These are phyloP conservation scores for Geodia barretti DNA, from an alignment of 37 sponge, comb jelly and placozoan genomes.

Conservation along the genomic window DNA sequence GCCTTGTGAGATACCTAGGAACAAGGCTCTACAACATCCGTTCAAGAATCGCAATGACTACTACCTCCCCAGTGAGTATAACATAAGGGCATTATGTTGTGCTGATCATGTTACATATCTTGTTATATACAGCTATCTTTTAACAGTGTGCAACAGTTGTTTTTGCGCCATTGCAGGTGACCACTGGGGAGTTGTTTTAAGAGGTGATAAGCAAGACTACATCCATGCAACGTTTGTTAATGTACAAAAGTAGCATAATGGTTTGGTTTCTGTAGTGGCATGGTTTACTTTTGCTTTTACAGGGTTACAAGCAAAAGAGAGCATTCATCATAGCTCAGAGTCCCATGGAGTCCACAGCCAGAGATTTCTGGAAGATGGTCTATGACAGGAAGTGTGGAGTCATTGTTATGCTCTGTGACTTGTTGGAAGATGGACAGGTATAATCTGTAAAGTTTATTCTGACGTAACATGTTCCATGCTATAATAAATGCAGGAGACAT, in stretches of 20 bases:
- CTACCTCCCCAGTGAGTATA: conserved; percentile 33
- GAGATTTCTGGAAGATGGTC: conserved; percentile 71
- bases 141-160: too few relatives aligned
- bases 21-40: conserved; percentile 10
- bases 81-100: too few relatives aligned
- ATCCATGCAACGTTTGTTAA: conserved; percentile 55
- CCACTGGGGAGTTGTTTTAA: conserved; percentile 29
- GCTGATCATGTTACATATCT: too few relatives aligned
- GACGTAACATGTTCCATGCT: too few relatives aligned
- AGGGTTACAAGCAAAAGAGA: conserved; percentile 68
- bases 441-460: too few relatives aligned
- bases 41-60: conserved; percentile 23
- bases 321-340: conserved; percentile 73
- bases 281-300: neutral
- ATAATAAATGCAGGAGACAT: conserved; percentile 54
- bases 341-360: conserved; percentile 50
- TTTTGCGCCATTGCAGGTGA: conserved; percentile 17
- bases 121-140: too few relatives aligned
- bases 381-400: conserved; percentile 23
- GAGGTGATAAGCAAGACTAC: conserved; percentile 50
- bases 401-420: conserved; percentile 51
- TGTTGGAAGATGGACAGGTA: conserved; percentile 50
- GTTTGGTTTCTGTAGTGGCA: too few relatives aligned
- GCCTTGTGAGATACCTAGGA: conserved; percentile 6
- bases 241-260: too few relatives aligned